Conservation (phyloP, 2,113 vertebrate species). For the Microtus ochrogaster region DNA sequence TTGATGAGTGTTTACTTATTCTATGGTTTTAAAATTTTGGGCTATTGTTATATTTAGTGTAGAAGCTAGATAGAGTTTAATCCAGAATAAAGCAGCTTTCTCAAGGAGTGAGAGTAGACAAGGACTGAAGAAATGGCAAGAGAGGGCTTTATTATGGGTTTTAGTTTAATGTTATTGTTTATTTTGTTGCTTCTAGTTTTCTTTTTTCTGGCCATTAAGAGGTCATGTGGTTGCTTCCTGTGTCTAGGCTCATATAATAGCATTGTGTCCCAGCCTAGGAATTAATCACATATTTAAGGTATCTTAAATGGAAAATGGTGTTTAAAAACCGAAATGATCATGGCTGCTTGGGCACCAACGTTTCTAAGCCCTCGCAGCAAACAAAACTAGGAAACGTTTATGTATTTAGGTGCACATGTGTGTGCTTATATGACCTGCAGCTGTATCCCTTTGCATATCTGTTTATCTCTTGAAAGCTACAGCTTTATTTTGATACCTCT, state of each 20-base stretch:
- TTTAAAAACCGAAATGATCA: constrained; percentile 30
- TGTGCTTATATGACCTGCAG: background rate
- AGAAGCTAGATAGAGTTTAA: background rate
- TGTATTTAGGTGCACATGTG: background rate
- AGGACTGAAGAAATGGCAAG: rapidly evolving
- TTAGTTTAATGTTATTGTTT: constrained; percentile 22
- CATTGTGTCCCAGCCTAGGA: background rate
- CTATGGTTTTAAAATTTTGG: background rate
- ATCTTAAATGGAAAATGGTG: background rate
- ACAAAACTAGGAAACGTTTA: background rate
- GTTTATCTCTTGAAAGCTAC: background rate
- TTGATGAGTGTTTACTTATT: constrained; percentile 5
- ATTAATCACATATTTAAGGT: background rate
- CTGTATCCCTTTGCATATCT: background rate
- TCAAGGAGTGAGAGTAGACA: background rate
- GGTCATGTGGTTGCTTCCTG: background rate
- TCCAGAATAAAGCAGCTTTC: background rate
- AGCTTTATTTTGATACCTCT: background rate
- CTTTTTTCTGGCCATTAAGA: background rate
- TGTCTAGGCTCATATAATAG: background rate
- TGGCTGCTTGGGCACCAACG: background rate
- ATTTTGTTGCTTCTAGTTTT: constrained; percentile 34
- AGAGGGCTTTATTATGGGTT: background rate
- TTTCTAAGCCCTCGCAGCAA: background rate
- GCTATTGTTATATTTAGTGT: background rate